These are phyloP conservation scores for Bursaphelenchus okinawaensis DNA, from an alignment of 2,888 invertebrate species.

Conservation along the genomic window DNA sequence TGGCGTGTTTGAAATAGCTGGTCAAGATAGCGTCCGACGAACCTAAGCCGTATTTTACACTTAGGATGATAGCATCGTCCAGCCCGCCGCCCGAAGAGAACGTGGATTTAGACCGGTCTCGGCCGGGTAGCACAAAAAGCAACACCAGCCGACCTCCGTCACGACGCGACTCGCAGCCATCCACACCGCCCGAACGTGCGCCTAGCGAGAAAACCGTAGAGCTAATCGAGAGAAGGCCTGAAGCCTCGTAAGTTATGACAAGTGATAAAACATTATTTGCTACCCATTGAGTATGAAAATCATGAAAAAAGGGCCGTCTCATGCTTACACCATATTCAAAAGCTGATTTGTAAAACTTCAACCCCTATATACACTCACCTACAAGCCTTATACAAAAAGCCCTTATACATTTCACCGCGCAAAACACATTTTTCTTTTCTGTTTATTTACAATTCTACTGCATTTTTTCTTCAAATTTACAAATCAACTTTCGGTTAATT, in stretches of 20 bases:
- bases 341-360: too few species aligned
- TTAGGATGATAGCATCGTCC: not conserved
- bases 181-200: not conserved
- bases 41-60: not conserved
- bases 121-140: not conserved
- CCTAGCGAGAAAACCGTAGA: not conserved
- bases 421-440: too few species aligned
- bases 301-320: too few species aligned
- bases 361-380: too few species aligned
- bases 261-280: too few species aligned
- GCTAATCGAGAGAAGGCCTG: not conserved
- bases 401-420: too few species aligned
- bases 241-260: not conserved
- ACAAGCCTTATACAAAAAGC: too few species aligned
- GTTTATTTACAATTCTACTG: not conserved
- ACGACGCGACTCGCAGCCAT: not conserved
- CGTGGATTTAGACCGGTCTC: not conserved
- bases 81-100: not conserved
- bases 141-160: not conserved
- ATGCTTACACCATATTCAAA: too few species aligned
- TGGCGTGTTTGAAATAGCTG: too few species aligned
- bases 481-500: not conserved
- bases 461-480: not conserved
- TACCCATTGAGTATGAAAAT: too few species aligned
- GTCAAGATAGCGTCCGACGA: not conserved